Evolutionary conservation across 2,888 invertebrate species (phyloP), one percentile per base, ranked within the genome.

Genomic region (Noctuana brunneofusca): DNA sequence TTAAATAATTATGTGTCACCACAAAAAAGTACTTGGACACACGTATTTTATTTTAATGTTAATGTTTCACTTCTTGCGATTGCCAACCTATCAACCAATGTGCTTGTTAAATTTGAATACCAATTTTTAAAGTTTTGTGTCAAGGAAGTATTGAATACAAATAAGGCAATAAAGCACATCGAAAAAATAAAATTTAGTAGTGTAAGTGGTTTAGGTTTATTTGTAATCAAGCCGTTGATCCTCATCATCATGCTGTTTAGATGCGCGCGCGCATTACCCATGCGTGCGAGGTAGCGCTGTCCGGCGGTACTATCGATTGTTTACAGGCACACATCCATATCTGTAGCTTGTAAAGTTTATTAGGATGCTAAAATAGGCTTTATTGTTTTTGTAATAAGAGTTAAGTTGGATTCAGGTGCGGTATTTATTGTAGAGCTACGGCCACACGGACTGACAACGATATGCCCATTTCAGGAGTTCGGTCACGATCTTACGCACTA

Each of bases 391-490:
- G 66, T 60, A 66, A 74, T 82, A 85, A 75, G 78, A 71, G 14
- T 65, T 71, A 69, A 66, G 67, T 64, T 65, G 57, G 18, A 53
- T 22, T 54, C 53, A 49, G 35, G 3, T 5, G n/a, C n/a, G 14
- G 18, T 27, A 5, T 59, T 52, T 50, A 52, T 18, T 52, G 30
- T 41, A 8, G 32, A 30, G 52, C 14, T 68, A 73, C 65, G 63
- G 66, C 72, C 69, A 71, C 68, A 71, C 67, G 68, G 72, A 76
- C 75, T 71, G 78, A 65, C 76, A 75, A 74, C 76, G 73, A 89
- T 84, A 87, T 84, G 78, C 66, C 79, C 82, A 84, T 87, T 86
- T 89, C 75, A 80, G 84, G 84, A 91, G 83, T 91, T 85, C 75
- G 73, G 89, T 91, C 90, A 90, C 90, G 91, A 87, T 67, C 76